Evolutionary conservation across 2,888 invertebrate species (phyloP).

Genomic region (Monochamus alternatus): DNA sequence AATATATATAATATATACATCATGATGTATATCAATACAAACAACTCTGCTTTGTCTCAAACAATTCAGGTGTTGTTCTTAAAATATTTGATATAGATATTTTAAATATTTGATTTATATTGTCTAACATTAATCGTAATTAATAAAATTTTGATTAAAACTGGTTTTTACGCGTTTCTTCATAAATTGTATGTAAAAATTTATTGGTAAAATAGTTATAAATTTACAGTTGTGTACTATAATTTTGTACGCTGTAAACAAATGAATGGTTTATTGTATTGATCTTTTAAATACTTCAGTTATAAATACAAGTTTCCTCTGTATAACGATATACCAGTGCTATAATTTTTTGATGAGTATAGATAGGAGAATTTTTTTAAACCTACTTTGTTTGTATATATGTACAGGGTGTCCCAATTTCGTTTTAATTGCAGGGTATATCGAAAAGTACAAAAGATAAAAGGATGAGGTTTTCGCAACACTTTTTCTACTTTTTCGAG

Average conservation of each 20-base stretch:
- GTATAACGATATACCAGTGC: no score
- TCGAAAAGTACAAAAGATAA: no score
- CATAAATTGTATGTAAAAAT: background rate
- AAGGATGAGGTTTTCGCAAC: no score
- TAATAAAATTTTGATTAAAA: background rate
- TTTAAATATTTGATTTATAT: constrained; percentile 12
- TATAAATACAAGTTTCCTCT: background rate
- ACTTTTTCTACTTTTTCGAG: no score
- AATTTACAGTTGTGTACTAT: background rate
- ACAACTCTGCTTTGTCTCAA: constrained; percentile 3
- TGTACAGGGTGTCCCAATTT: no score
- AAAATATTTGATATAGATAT: background rate
- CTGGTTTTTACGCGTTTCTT: background rate
- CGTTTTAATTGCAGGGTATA: no score
- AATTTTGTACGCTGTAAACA: background rate
- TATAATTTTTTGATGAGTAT: no score
- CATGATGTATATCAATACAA: background rate
- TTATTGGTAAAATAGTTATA: background rate
- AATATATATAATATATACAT: no score
- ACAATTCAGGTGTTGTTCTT: background rate
- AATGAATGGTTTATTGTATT: background rate
- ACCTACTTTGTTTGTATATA: background rate
- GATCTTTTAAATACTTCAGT: background rate
- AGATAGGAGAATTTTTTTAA: background rate
- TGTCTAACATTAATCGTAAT: background rate